phyloP scores from a whole-genome alignment of 2,797 vertebrate species.

The Bradypus variegatus region DNA sequence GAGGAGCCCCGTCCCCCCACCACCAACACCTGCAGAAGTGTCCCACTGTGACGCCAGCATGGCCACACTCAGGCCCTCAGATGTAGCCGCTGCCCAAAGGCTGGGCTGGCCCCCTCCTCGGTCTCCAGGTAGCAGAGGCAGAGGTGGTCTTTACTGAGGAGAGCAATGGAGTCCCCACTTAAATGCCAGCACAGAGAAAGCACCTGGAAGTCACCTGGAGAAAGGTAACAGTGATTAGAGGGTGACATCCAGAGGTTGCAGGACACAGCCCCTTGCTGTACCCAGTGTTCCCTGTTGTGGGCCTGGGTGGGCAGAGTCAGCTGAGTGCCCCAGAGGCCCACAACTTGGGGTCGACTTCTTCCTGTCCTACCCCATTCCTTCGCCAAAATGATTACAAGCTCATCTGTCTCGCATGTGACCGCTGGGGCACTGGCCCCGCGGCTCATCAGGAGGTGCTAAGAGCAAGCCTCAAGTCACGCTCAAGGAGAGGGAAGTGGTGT shows the following conservation, averaged over 20 bases:
- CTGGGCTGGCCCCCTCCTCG: constrained; percentile 46
- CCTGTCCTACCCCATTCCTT: background rate
- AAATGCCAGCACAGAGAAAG: constrained; percentile 85
- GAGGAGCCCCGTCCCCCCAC: constrained; percentile 46
- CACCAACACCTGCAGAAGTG: constrained; percentile 45
- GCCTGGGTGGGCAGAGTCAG: background rate
- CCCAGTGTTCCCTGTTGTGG: background rate
- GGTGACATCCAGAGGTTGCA: background rate
- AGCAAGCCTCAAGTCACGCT: fast-evolving
- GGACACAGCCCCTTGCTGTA: background rate
- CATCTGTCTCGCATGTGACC: fast-evolving
- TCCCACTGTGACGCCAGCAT: background rate
- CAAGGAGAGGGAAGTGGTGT: fast-evolving
- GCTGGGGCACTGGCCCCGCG: fast-evolving
- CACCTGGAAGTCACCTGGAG: constrained; percentile 85
- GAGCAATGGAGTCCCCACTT: constrained; percentile 80
- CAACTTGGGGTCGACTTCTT: fast-evolving
- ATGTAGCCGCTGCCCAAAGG: background rate
- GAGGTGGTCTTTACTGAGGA: constrained; percentile 89
- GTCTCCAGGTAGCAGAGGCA: constrained; percentile 92
- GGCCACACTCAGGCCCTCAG: background rate
- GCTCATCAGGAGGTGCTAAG: fast-evolving
- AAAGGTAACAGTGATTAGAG: background rate
- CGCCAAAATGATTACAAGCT: fast-evolving
- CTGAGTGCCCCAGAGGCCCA: background rate